These are phyloP conservation scores for Malacoraja senta DNA, from an alignment of 2,797 vertebrate species.

Conservation along the genomic window DNA sequence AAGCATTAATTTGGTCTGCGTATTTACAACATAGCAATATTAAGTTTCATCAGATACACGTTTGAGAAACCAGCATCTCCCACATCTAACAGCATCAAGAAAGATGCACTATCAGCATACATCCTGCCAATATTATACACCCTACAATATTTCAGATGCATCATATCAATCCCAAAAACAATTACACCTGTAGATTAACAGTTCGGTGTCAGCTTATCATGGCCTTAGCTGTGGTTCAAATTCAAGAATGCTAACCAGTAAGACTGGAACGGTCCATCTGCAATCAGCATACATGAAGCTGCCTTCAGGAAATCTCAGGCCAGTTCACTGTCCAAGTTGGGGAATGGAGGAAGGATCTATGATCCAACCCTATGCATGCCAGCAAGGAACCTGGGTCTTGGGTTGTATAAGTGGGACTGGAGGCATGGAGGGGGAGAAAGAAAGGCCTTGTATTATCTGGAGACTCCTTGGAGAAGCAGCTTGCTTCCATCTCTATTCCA, in stretches of 20 bases:
- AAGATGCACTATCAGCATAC: constrained; percentile 17
- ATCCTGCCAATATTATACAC: neutral
- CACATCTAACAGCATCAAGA: constrained; percentile 31
- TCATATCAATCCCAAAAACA: neutral
- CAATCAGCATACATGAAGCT: neutral
- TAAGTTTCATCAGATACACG: constrained; percentile 18
- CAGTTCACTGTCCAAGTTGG: neutral
- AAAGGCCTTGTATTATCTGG: no score
- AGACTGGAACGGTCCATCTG: no score
- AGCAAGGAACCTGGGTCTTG: neutral
- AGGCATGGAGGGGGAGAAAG: neutral
- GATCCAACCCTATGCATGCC: no score
- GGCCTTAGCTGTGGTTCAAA: neutral
- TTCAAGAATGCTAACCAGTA: neutral
- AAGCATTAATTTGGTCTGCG: constrained; percentile 26
- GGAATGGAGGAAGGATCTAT: no score
- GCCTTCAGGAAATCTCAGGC: neutral
- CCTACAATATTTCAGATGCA: neutral
- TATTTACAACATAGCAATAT: constrained; percentile 32
- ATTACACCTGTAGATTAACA: neutral
- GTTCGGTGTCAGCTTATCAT: neutral
- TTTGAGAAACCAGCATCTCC: constrained; percentile 19
- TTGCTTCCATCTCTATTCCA: neutral
- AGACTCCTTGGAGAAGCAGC: neutral
- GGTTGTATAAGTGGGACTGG: neutral